Percentiles rank a stretch among this genome's conserved stretches.
These are phyloP conservation scores for Epistrophella euchroma DNA, from an alignment of 2,888 invertebrate genomes.

Conservation along the genomic window DNA sequence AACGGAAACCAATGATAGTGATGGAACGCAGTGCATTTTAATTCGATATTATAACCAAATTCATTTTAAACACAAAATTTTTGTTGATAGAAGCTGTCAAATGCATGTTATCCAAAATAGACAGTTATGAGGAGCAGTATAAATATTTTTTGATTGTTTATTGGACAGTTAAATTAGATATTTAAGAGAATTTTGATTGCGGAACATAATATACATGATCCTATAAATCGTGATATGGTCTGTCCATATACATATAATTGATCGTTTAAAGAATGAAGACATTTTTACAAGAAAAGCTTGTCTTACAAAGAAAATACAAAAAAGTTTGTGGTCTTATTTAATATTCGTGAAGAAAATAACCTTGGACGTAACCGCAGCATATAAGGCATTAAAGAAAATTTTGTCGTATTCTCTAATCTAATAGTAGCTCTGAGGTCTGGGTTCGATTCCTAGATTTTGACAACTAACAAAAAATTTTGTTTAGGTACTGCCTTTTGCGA, in stretches of 20 bases:
- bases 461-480: too few species aligned
- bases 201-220: background rate
- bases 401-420: too few species aligned
- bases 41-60: conserved; percentile 41
- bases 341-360: too few species aligned
- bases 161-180: conserved; percentile 32
- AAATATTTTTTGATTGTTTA: conserved; percentile 55
- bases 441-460: too few species aligned
- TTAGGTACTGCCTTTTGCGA: too few species aligned
- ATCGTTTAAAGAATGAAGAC: background rate
- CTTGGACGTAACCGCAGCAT: too few species aligned
- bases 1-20: conserved; percentile 60
- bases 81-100: conserved; percentile 47
- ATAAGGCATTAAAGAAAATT: too few species aligned
- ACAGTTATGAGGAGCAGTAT: conserved; percentile 54
- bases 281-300: too few species aligned
- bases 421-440: too few species aligned
- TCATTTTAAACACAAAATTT: background rate
- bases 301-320: too few species aligned
- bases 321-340: too few species aligned
- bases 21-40: conserved; percentile 62
- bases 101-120: conserved; percentile 25
- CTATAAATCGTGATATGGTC: background rate
- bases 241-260: background rate
- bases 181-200: conserved; percentile 1